Base-by-base conservation (phyloP, 2,888 invertebrate genomes). In the Drosophila borborema region DNA sequence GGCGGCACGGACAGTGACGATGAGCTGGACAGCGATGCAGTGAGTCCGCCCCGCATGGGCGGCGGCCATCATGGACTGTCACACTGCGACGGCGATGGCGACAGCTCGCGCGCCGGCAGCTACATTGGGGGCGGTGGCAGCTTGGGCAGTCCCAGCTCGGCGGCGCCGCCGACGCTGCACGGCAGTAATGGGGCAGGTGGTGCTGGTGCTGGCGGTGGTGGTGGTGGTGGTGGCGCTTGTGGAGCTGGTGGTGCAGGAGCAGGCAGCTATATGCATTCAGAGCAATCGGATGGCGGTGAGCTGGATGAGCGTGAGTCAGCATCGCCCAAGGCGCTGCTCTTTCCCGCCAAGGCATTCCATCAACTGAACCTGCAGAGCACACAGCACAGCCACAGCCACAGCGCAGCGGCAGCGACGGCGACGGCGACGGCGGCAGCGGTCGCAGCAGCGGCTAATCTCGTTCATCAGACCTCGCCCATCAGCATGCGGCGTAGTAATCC, bases 1-100 rank as follows among this genome's bases (percentile, higher is more conserved):
- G 97, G 97, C 12, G 95, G 95, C 61, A 95, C 96, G 16, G 96
- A 96, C 80, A 96, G 96, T 81, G 97, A 96, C 89, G 96, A 96
- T 40, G 92, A 92, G 61, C 82, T 90, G 23, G 91, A 92, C 63
- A 86, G 85, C 92, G 92, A 90, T 45, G 92, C 91, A 91, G 95
- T 95, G 90, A 92, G 92, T 80, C 92, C 92, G 4, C 61, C 74
- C 0, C 77, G 79, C 0, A 20, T 80, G 49, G 71, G 81, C 49
- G 67, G 49, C n/a, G 73, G 80, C 2, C 87, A 78, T 36, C 74
- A 78, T n/a, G 71, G 76, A n/a, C 79, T 66, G 69, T 70, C 60
- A 0, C 71, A 83, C 18, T 80, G 86, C n/a, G 75, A 74, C 16
- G 49, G 38, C 8, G 86, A 87, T 9, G 90, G 86, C 3, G 88